A percentile compares a stretch with the other conserved stretches of the same genome.
Evolutionary conservation across 2,888 invertebrate species (phyloP).

Genomic region (Opisthograptis luteolata): DNA sequence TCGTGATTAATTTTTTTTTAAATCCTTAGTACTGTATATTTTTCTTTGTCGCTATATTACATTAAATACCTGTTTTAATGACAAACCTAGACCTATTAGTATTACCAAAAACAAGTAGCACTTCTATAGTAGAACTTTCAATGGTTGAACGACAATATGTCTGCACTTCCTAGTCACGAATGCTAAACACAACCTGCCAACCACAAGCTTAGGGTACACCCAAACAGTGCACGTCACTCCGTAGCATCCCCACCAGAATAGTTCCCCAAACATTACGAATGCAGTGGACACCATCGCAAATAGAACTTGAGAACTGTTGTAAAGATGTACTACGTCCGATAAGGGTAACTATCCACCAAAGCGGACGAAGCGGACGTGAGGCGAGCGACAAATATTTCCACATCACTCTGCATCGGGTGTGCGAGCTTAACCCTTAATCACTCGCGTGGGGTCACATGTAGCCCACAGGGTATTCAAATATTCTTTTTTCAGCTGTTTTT

Average conservation of each 20-base stretch:
- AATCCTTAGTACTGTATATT: too few species aligned
- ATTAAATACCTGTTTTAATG: too few species aligned
- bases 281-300: constrained; percentile 42
- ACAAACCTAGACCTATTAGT: too few species aligned
- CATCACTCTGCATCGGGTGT: constrained; percentile 1
- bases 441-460: too few species aligned
- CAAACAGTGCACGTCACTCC: constrained; percentile 1
- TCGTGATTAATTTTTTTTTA: too few species aligned
- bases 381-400: constrained; percentile 14
- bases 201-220: constrained; percentile 14
- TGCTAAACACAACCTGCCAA: constrained; percentile 15
- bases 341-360: constrained; percentile 26
- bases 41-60: too few species aligned
- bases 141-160: too few species aligned
- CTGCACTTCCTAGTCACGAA: not conserved
- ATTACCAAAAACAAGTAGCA: too few species aligned
- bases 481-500: too few species aligned
- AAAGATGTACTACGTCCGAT: constrained; percentile 40
- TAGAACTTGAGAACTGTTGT: constrained; percentile 44
- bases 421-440: too few species aligned
- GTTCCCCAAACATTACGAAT: constrained; percentile 35
- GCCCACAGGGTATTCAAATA: too few species aligned
- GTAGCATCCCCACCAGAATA: constrained; percentile 34
- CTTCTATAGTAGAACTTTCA: not conserved
- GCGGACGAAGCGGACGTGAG: constrained; percentile 24